phyloP scores from a whole-genome alignment of 2,113 vertebrate genomes.

The Anseranas semipalmata region DNA sequence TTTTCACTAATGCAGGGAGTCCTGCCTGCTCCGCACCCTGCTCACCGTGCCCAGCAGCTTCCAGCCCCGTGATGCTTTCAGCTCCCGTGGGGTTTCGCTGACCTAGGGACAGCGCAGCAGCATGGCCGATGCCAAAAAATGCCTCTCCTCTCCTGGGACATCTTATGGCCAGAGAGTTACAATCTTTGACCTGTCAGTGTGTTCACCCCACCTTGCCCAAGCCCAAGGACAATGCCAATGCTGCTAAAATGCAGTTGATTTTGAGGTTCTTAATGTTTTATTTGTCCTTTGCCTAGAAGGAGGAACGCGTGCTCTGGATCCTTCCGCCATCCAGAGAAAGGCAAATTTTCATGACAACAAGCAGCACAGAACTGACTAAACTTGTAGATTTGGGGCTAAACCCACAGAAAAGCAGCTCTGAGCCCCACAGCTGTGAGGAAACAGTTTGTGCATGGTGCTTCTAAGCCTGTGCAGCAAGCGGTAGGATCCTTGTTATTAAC shows the following conservation, averaged over 20 bases:
- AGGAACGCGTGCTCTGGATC: background rate
- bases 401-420: background rate
- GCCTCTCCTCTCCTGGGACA: background rate
- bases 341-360: background rate
- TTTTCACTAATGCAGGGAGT: background rate
- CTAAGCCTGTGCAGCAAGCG: accelerated
- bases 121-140: background rate
- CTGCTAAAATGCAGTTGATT: background rate
- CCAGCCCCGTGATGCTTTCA: background rate
- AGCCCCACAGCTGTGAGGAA: background rate
- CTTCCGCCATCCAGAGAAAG: background rate
- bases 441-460: accelerated
- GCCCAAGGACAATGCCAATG: background rate
- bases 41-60: background rate
- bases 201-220: background rate
- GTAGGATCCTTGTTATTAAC: background rate
- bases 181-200: background rate
- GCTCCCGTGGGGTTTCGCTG: background rate
- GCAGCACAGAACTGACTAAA: background rate
- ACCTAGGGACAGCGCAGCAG: background rate
- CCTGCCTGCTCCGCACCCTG: accelerated
- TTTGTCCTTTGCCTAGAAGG: background rate
- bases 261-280: background rate
- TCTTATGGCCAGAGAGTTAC: background rate
- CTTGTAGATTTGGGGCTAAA: accelerated